Conservation (phyloP, 1,140 invertebrate species). For the Whitmania pigra region DNA sequence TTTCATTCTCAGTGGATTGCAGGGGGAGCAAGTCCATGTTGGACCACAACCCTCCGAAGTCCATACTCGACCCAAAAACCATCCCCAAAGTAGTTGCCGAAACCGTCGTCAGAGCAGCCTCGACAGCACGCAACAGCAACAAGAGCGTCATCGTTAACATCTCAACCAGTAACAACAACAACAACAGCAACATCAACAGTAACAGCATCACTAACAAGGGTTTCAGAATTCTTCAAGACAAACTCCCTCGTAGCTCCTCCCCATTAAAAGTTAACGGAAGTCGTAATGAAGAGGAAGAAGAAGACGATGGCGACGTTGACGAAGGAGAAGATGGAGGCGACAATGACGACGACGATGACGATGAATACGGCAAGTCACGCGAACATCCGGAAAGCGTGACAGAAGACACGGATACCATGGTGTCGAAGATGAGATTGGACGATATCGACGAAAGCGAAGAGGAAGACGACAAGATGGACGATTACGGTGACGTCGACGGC, state of each 20-base stretch:
- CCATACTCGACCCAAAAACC: too few species aligned
- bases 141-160: not conserved
- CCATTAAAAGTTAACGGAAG: not conserved
- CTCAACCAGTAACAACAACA: not conserved
- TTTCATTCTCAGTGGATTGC: too few species aligned
- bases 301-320: not conserved
- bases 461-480: not conserved
- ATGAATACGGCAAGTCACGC: not conserved
- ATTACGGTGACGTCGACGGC: not conserved
- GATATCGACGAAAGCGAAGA: not conserved
- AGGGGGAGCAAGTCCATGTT: too few species aligned
- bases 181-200: not conserved
- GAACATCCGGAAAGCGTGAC: not conserved
- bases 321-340: not conserved
- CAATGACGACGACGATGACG: not conserved
- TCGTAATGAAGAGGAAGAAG: not conserved
- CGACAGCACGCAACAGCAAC: slow-evolving; percentile 1
- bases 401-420: not conserved
- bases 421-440: not conserved
- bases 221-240: not conserved
- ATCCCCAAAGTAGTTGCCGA: too few species aligned
- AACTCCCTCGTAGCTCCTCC: not conserved
- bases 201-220: not conserved
- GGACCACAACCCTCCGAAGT: too few species aligned
- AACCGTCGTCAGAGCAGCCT: too few species aligned